phyloP scores from a whole-genome alignment of 1,140 invertebrate species.

The Papilio polyxenes region DNA sequence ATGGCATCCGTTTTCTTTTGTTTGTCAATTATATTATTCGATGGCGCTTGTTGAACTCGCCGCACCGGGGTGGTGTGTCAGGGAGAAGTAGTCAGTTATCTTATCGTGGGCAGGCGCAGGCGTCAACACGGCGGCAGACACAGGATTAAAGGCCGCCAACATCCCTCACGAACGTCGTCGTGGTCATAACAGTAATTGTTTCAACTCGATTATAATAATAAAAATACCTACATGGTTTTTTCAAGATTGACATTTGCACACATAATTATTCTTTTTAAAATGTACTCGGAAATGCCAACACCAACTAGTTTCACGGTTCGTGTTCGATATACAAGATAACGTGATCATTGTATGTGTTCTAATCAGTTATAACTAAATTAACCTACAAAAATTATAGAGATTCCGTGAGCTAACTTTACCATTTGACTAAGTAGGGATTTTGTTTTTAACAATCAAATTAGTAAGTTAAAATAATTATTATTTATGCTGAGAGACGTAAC shows the following conservation, averaged over 20 bases:
- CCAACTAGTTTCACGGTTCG: background rate
- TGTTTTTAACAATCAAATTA: too few species aligned
- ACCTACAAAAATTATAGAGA: too few species aligned
- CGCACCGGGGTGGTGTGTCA: conserved; percentile 31
- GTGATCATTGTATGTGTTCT: background rate
- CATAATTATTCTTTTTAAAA: background rate
- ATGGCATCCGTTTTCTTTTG: conserved; percentile 56
- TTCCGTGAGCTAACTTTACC: too few species aligned
- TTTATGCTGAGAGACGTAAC: too few species aligned
- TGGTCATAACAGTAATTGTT: background rate
- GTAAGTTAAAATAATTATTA: too few species aligned
- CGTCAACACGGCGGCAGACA: conserved; percentile 59
- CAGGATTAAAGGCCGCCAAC: conserved; percentile 52
- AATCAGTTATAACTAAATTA: background rate
- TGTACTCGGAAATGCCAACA: conserved; percentile 7
- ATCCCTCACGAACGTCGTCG: conserved; percentile 39
- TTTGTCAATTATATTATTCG: conserved; percentile 65
- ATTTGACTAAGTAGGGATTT: too few species aligned
- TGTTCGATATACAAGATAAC: conserved; percentile 16
- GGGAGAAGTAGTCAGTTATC: conserved; percentile 47
- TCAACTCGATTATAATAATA: background rate
- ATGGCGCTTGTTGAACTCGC: conserved; percentile 42
- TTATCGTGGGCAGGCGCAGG: conserved; percentile 62
- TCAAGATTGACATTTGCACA: background rate
- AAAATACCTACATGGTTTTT: background rate